These are phyloP conservation scores for Nipponia nippon DNA, from an alignment of 2,113 vertebrate genomes.

Conservation along the genomic window DNA sequence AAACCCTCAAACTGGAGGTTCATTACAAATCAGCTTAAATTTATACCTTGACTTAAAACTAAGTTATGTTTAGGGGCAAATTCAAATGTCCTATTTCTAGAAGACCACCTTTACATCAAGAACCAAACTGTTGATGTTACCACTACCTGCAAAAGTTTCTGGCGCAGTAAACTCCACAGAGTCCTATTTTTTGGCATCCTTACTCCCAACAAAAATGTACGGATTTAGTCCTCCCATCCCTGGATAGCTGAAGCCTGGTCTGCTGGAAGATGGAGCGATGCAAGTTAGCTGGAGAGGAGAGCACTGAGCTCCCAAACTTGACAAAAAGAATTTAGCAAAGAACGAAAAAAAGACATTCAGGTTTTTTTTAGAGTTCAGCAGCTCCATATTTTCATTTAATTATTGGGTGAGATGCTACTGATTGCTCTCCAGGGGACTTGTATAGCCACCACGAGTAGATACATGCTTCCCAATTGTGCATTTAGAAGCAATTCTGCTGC, in stretches of 20 bases:
- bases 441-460: rapidly evolving
- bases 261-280: not conserved
- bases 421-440: not conserved
- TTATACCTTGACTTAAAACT: not conserved
- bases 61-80: not conserved
- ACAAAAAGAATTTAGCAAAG: not conserved
- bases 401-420: not conserved
- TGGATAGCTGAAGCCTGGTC: not conserved
- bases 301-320: not conserved
- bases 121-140: not conserved
- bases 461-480: not conserved
- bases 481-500: not conserved
- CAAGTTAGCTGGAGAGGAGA: not conserved
- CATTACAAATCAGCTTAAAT: not conserved
- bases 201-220: not conserved
- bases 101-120: not conserved
- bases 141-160: not conserved
- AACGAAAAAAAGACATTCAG: not conserved
- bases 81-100: not conserved
- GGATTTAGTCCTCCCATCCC: not conserved
- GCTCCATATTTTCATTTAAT: not conserved
- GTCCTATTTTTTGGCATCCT: not conserved
- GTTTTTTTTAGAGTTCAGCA: not conserved
- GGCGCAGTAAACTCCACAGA: not conserved
- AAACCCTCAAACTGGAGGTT: not conserved